A percentile compares a stretch with the other conserved stretches of the same genome.
These are phyloP conservation scores for Morinoia aosen DNA, from an alignment of 2,888 invertebrate genomes.

Conservation along the genomic window DNA sequence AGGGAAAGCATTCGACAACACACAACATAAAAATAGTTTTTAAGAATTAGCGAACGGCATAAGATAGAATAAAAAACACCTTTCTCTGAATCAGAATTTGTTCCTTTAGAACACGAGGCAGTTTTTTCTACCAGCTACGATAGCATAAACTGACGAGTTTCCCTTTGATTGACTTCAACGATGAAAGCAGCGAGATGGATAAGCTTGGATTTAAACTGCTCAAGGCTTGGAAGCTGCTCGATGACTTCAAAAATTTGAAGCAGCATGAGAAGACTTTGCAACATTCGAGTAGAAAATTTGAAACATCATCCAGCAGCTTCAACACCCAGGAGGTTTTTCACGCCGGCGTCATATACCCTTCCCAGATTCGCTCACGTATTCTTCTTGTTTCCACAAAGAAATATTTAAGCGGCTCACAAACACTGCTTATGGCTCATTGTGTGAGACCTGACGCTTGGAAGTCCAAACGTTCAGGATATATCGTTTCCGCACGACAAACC, in stretches of 20 bases:
- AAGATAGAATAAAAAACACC: not conserved
- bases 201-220: not conserved
- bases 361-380: not conserved
- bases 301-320: not conserved
- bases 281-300: not conserved
- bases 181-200: not conserved
- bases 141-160: not conserved
- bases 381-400: not conserved
- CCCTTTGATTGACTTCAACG: not conserved
- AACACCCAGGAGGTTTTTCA: not conserved
- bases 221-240: not conserved
- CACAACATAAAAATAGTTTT: not conserved
- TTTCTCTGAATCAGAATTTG: not conserved
- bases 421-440: not conserved
- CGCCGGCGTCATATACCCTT: not conserved
- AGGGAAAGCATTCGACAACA: not conserved
- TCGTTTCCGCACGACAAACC: not conserved
- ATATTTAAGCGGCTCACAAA: not conserved
- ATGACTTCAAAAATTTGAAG: not conserved
- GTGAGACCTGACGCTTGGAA: not conserved
- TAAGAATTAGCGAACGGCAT: not conserved
- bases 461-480: not conserved
- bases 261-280: not conserved
- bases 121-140: not conserved
- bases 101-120: not conserved